A percentile compares a stretch with the other conserved stretches of the same genome.
These are phyloP conservation scores for Cotesia chilonis DNA, from an alignment of 1,140 invertebrate genomes.

Conservation along the genomic window DNA sequence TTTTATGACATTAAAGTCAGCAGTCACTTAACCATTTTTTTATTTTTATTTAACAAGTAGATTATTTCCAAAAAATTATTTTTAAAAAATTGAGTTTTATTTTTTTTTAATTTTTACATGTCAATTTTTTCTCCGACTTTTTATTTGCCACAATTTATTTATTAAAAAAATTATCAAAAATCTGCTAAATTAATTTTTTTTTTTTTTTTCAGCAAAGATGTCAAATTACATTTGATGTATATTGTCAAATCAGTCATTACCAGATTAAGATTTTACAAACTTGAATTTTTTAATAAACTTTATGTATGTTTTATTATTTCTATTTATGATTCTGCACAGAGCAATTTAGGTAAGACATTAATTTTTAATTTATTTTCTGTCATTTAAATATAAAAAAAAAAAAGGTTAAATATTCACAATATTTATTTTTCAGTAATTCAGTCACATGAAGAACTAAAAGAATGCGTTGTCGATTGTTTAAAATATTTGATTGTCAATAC, in stretches of 20 bases:
- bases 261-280: conserved; percentile 59
- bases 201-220: conserved; percentile 53
- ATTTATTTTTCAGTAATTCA: conserved; percentile 56
- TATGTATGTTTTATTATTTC: conserved; percentile 62
- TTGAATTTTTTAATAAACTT: conserved; percentile 64
- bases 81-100: no score
- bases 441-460: conserved; percentile 70
- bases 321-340: conserved; percentile 64
- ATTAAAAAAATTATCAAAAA: conserved; percentile 12
- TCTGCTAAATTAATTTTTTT: conserved; percentile 21
- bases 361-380: conserved; percentile 21
- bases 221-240: conserved; percentile 62
- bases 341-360: conserved; percentile 61
- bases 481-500: conserved; percentile 63
- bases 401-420: conserved; percentile 47
- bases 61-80: no score
- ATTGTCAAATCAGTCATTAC: conserved; percentile 59
- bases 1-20: no score
- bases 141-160: no score
- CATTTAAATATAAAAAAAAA: background rate
- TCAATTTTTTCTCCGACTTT: no score
- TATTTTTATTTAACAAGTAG: no score
- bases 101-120: no score
- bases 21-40: no score
- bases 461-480: conserved; percentile 67